These are phyloP conservation scores for Hirtodrosophila trivittata DNA, from an alignment of 2,888 invertebrate species.

Conservation along the genomic window DNA sequence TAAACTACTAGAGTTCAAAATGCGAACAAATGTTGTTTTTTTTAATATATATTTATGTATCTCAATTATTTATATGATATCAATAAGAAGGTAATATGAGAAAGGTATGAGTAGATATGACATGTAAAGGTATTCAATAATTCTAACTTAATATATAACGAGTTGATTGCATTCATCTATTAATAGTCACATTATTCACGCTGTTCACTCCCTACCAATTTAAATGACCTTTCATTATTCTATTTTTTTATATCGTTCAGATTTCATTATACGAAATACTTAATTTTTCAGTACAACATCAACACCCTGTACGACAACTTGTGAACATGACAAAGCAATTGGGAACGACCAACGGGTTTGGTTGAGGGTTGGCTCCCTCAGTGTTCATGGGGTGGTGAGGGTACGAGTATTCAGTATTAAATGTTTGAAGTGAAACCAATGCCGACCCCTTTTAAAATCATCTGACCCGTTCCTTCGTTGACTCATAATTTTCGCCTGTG, in stretches of 20 bases:
- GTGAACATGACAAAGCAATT: constrained; percentile 81
- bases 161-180: constrained; percentile 7
- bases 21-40: no score
- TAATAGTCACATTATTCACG: constrained; percentile 22
- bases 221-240: constrained; percentile 42
- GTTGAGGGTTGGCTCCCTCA: constrained; percentile 41
- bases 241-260: constrained; percentile 46
- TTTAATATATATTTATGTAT: no score
- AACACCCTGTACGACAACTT: constrained; percentile 80
- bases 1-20: not conserved
- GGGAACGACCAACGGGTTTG: constrained; percentile 38
- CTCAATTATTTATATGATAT: no score
- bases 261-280: constrained; percentile 65
- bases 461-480: constrained; percentile 26
- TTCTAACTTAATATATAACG: no score
- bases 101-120: no score
- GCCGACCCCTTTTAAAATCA: constrained; percentile 45
- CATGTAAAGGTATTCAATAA: no score
- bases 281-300: constrained; percentile 76
- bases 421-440: constrained; percentile 56
- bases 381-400: constrained; percentile 17
- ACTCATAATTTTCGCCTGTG: constrained; percentile 63
- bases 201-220: constrained; percentile 19
- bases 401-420: constrained; percentile 59
- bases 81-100: no score